phyloP scores from a whole-genome alignment of 2,888 invertebrate genomes.

The Troides helena region DNA sequence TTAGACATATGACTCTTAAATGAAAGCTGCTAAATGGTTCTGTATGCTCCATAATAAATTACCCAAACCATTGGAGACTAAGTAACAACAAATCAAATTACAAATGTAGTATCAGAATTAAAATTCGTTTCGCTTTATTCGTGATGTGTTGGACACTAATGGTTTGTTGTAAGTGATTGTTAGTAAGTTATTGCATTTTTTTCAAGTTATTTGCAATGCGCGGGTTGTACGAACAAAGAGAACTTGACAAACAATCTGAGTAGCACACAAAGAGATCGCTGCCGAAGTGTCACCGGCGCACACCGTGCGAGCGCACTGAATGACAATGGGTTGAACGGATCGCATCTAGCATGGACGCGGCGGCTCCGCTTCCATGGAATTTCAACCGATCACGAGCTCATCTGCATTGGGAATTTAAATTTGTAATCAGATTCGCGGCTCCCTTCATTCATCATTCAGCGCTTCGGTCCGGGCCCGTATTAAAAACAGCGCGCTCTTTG shows the following conservation, averaged over 20 bases:
- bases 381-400: constrained; percentile 56
- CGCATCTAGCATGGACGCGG: constrained; percentile 50
- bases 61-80: no score
- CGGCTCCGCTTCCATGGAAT: constrained; percentile 60
- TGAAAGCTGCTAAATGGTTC: not conserved
- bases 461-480: constrained; percentile 38
- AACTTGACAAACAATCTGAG: constrained; percentile 24
- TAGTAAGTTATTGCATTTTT: not conserved
- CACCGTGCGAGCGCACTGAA: constrained; percentile 37
- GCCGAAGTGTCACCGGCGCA: constrained; percentile 22
- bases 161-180: not conserved
- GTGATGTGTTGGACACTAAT: not conserved
- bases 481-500: constrained; percentile 45
- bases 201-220: constrained; percentile 12
- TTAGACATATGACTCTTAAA: not conserved
- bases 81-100: no score
- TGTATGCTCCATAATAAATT: no score
- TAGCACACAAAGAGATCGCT: constrained; percentile 26
- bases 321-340: constrained; percentile 50
- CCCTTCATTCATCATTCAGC: constrained; percentile 73
- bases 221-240: constrained; percentile 12
- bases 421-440: constrained; percentile 68
- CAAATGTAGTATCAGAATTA: no score
- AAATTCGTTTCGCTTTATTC: not conserved
- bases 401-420: constrained; percentile 70